A percentile compares a stretch with the other conserved stretches of the same genome.
Evolutionary conservation across 2,797 vertebrate genomes (phyloP).

Genomic region (Streptopelia turtur): DNA sequence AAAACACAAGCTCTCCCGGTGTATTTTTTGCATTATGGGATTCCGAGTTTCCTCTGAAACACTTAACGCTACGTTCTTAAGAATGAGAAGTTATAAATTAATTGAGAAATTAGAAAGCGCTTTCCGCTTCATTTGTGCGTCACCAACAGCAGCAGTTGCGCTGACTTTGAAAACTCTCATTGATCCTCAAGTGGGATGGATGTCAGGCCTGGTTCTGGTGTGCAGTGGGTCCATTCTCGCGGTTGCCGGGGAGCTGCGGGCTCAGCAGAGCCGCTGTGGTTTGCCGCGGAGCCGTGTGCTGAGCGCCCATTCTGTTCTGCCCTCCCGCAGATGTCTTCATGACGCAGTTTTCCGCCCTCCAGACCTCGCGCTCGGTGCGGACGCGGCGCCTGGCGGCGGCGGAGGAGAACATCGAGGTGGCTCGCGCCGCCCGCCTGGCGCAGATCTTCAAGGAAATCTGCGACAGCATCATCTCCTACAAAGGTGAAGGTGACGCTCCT

Average conservation of each 20-base stretch:
- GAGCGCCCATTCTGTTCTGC: background rate
- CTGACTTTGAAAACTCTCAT: background rate
- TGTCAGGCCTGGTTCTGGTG: background rate
- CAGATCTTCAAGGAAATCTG: conserved; percentile 99
- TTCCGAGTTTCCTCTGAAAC: background rate
- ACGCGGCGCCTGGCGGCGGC: conserved; percentile 93
- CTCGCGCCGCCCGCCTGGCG: conserved; percentile 95
- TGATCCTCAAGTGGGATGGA: background rate
- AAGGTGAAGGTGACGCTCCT: conserved; percentile 81
- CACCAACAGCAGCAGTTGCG: background rate
- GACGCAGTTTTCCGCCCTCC: conserved; percentile 98
- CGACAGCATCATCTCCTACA: conserved; percentile 96
- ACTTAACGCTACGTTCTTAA: background rate
- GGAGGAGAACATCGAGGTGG: conserved; percentile 96
- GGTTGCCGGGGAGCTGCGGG: background rate
- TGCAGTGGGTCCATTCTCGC: background rate
- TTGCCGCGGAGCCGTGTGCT: background rate
- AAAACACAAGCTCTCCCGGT: background rate
- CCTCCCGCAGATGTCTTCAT: conserved; percentile 94
- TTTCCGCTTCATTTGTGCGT: too few species aligned
- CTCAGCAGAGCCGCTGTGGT: background rate
- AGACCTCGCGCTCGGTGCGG: conserved; percentile 94
- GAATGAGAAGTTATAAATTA: background rate
- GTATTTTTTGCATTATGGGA: background rate
- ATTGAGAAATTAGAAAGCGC: too few species aligned